Evolutionary conservation across 64 coral and sea anemone species (phyloP).

Genomic region (Cladopsammia gracilis): DNA sequence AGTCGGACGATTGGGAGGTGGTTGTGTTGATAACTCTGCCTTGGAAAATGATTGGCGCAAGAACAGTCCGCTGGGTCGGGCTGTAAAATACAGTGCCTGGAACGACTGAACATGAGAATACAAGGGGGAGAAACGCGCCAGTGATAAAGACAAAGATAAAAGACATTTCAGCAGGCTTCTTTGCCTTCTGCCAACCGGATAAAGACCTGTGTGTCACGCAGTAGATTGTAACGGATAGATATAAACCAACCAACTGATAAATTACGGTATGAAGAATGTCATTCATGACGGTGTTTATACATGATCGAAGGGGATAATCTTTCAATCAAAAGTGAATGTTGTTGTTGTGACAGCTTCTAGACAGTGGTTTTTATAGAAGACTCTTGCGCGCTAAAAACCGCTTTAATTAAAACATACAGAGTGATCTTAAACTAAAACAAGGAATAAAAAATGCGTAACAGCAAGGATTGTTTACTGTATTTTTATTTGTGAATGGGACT

Average conservation of each 20-base stretch:
- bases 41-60: constrained; percentile 83
- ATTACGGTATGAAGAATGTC: constrained; percentile 10
- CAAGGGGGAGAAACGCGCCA: constrained; percentile 10
- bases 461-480: no score
- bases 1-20: not conserved
- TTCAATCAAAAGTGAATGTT: not conserved
- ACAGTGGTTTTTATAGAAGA: not conserved
- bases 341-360: constrained; percentile 5
- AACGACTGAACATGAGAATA: constrained; percentile 57
- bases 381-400: no score
- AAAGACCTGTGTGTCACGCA: constrained; percentile 2
- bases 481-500: no score
- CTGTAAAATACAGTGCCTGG: constrained; percentile 51
- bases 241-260: not conserved
- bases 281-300: not conserved
- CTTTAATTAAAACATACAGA: no score
- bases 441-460: no score
- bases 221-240: not conserved
- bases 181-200: not conserved
- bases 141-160: not conserved
- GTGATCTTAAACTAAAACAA: no score
- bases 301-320: not conserved
- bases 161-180: constrained; percentile 27
- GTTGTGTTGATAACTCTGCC: constrained; percentile 79
- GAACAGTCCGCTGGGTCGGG: constrained; percentile 71